Conservation (phyloP, 2,797 vertebrate genomes). For the Chromis chromis region DNA sequence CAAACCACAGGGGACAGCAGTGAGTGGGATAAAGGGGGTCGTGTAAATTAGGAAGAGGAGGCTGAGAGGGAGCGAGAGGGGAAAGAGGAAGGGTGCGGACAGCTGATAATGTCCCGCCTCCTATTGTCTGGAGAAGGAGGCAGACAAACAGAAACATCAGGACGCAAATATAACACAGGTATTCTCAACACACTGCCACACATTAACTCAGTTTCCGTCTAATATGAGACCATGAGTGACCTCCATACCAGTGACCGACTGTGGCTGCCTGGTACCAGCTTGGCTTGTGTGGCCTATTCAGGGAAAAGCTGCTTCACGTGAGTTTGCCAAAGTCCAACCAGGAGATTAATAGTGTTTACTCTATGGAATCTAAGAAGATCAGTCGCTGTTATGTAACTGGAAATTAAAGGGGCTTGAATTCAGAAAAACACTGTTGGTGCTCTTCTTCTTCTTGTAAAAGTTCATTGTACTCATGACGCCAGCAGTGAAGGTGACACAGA, state of each 20-base stretch:
- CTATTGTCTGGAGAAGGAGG: constrained; percentile 68
- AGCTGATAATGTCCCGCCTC: constrained; percentile 68
- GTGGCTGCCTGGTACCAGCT: constrained; percentile 60
- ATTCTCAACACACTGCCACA: constrained; percentile 23
- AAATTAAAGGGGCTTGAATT: constrained; percentile 43
- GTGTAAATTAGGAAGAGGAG: constrained; percentile 66
- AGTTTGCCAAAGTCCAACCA: constrained; percentile 44
- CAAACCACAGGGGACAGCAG: constrained; percentile 65
- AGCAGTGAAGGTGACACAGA: constrained; percentile 12
- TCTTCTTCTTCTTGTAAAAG: background rate
- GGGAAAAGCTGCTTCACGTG: constrained; percentile 74
- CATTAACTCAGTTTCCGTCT: constrained; percentile 10
- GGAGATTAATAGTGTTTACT: constrained; percentile 69
- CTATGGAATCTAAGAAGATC: constrained; percentile 75
- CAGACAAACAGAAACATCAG: constrained; percentile 56
- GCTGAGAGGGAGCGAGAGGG: constrained; percentile 21
- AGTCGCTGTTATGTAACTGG: constrained; percentile 67
- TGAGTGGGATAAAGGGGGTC: constrained; percentile 68
- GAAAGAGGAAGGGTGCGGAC: constrained; percentile 66
- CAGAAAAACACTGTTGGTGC: constrained; percentile 24
- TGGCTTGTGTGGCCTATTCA: constrained; percentile 25
- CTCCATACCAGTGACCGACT: constrained; percentile 24
- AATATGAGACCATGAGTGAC: constrained; percentile 15
- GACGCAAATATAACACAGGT: constrained; percentile 38
- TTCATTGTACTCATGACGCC: background rate